These are phyloP conservation scores for Vidua chalybeata DNA, from an alignment of 2,113 vertebrate species.

Conservation along the genomic window DNA sequence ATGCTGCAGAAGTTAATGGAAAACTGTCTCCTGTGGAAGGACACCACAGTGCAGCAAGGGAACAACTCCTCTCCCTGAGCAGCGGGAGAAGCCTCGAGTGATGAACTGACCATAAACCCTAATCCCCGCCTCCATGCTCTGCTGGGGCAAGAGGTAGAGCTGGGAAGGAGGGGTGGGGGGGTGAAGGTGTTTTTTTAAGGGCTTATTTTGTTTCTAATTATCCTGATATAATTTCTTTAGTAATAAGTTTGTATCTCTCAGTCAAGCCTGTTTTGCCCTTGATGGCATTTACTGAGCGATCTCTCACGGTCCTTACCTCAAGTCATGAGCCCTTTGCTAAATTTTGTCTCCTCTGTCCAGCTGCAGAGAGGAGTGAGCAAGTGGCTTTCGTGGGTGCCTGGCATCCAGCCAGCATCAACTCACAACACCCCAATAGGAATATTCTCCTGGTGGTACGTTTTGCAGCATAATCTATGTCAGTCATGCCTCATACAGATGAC, in stretches of 20 bases:
- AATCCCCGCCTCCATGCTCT: background rate
- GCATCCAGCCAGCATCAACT: background rate
- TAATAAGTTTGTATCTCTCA: background rate
- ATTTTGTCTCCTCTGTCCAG: background rate
- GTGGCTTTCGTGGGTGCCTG: background rate
- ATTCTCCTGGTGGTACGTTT: background rate
- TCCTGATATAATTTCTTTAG: background rate
- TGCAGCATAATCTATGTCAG: background rate
- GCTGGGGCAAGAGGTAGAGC: background rate
- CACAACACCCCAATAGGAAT: background rate
- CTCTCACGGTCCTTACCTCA: background rate
- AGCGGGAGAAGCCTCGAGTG: fast-evolving
- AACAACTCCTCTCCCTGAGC: background rate
- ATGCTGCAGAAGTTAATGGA: fast-evolving
- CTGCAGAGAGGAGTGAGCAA: background rate
- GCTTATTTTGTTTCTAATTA: background rate
- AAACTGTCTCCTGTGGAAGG: background rate
- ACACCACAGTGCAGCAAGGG: background rate
- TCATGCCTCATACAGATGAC: background rate
- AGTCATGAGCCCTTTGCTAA: background rate
- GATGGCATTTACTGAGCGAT: background rate
- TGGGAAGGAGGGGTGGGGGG: background rate
- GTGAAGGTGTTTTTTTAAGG: background rate
- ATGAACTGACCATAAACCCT: background rate
- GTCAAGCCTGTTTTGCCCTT: background rate